Evolutionary conservation across 2,797 vertebrate genomes (phyloP), one percentile per base, ranked within the genome.

Genomic region (Helostoma temminkii): DNA sequence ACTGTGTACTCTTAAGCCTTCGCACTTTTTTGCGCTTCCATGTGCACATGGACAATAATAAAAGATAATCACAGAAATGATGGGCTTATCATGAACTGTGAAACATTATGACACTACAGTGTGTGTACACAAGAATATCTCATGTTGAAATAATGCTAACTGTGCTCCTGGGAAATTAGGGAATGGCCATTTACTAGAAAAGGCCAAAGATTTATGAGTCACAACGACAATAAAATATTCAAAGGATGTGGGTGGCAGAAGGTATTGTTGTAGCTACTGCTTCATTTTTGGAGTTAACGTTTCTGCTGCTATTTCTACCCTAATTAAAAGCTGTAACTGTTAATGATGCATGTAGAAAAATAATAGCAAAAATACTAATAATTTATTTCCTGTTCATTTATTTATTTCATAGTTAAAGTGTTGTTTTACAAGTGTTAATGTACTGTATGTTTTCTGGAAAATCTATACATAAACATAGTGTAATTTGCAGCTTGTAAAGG

Each of bases 61-160:
- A 66, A 60, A 26, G 16, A 37, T 10, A 45, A 65, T 41, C 18
- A 14, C 22, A 21, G n/a, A 60, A 36, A 63, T n/a, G 66, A 19
- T 8, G 25, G 43, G 25, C 22, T 64, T 7, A 42, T 61, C 6
- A 24, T 55, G 16, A 71, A 22, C 18, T 1, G 11, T 21, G 14
- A 36, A 52, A 25, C 32, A 55, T 9, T 62, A 11, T 19, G 41
- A 22, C 24, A 26, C 15, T 49, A 18, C 48, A 61, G 36, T 15
- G 11, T 36, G 36, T 37, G 36, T 37, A 15, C 48, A 75, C 22
- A 66, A 26, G 28, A 59, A 45, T 36, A 67, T 55, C 60, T 63
- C 48, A 46, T 63, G 5, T 8, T 62, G 65, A 69, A 66, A 77
- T 39, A 71, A 70, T 63, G 48, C 39, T 81, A 66, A 42, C 30